A percentile compares a stretch with the other conserved stretches of the same genome.
Conservation (phyloP, 2,797 vertebrate genomes). For the Neosilurus mollespiculum region DNA sequence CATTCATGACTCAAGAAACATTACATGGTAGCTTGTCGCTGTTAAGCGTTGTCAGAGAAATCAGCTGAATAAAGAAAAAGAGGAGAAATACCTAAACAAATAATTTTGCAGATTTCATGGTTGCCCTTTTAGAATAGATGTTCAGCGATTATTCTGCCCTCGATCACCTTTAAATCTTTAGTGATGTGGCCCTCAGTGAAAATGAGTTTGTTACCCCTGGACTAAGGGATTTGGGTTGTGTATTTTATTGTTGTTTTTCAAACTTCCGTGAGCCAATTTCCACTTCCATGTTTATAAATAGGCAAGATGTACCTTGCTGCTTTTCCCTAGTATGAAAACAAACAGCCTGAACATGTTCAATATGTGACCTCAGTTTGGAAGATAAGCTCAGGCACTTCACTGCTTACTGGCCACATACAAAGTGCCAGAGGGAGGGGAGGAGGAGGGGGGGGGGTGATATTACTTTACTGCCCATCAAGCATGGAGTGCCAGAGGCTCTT, state of each 20-base stretch:
- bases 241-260: neutral
- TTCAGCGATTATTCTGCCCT: too few species aligned
- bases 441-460: neutral
- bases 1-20: too few species aligned
- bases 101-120: too few species aligned
- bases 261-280: neutral
- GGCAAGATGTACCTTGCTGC: neutral
- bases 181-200: too few species aligned
- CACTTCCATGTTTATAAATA: neutral
- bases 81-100: too few species aligned
- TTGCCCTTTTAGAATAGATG: too few species aligned
- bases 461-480: constrained; percentile 35
- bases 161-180: too few species aligned
- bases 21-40: too few species aligned
- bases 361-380: constrained; percentile 19
- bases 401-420: constrained; percentile 10
- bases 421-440: constrained; percentile 21
- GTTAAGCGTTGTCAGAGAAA: too few species aligned
- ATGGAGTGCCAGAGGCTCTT: constrained; percentile 17
- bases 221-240: neutral
- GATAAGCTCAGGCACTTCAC: neutral
- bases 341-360: neutral
- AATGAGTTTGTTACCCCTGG: too few species aligned
- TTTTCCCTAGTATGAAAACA: neutral
- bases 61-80: too few species aligned